These are phyloP conservation scores for Aphis craccivora DNA, from an alignment of 1,140 invertebrate genomes.

Conservation along the genomic window DNA sequence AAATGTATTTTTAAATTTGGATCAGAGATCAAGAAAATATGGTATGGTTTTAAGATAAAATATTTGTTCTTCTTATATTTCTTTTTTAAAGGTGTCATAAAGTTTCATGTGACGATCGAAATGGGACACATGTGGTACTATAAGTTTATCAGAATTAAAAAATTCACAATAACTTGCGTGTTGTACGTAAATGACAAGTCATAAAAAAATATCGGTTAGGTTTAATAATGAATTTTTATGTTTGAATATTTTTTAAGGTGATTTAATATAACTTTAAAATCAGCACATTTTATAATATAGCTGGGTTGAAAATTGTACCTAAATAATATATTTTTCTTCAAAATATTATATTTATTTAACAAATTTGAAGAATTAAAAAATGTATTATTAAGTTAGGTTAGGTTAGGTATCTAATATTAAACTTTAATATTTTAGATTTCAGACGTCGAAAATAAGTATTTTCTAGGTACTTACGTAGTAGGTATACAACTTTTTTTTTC, in stretches of 20 bases:
- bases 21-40: background rate
- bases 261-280: background rate
- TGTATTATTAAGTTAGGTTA: background rate
- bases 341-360: background rate
- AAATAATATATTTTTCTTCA: background rate
- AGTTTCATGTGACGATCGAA: background rate
- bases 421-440: too few relatives aligned
- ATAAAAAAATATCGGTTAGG: background rate
- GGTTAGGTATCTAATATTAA: too few relatives aligned
- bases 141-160: background rate
- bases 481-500: background rate
- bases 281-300: background rate
- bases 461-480: background rate
- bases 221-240: background rate
- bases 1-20: background rate
- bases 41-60: background rate
- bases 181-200: background rate
- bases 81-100: conserved; percentile 4
- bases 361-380: background rate
- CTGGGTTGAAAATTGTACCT: background rate
- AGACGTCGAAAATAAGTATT: background rate
- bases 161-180: background rate
- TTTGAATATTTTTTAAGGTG: background rate
- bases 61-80: background rate
- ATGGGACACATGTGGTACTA: background rate